Evolutionary conservation across 2,888 invertebrate species (phyloP).

Genomic region (Julus scandinavius): DNA sequence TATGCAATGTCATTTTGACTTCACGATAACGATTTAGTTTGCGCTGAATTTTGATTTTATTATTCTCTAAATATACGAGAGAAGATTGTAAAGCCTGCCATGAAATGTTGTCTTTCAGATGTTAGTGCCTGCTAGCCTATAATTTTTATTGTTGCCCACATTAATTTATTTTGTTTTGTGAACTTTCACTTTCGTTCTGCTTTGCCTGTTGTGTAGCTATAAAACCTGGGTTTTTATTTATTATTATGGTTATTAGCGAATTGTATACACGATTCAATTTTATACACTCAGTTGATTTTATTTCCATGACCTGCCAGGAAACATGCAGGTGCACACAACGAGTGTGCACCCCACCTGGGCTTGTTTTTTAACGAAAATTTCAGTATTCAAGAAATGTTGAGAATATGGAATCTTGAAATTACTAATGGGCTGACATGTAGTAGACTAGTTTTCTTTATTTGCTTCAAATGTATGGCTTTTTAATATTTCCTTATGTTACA

Average conservation of each 20-base stretch:
- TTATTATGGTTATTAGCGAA: constrained; percentile 14
- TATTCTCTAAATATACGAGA: not conserved
- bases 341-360: constrained; percentile 7
- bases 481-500: too few species aligned
- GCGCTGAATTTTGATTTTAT: not conserved
- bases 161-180: constrained; percentile 21
- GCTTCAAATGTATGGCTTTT: too few species aligned
- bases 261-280: constrained; percentile 27
- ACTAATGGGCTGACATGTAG: too few species aligned
- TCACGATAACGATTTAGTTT: not conserved
- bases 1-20: not conserved
- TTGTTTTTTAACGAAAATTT: not conserved
- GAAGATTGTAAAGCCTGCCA: not conserved
- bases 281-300: constrained; percentile 33
- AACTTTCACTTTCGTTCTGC: constrained; percentile 33
- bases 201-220: constrained; percentile 6
- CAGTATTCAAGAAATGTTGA: not conserved
- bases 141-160: constrained; percentile 4
- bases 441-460: too few species aligned
- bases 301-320: not conserved
- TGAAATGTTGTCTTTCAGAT: not conserved
- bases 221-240: constrained; percentile 14
- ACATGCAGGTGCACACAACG: not conserved
- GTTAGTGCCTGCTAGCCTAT: not conserved
- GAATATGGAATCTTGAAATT: not conserved